Percentiles rank a stretch among this genome's conserved stretches.
These are phyloP conservation scores for Globicephala melas DNA, from an alignment of 2,113 vertebrate species.

Conservation along the genomic window DNA sequence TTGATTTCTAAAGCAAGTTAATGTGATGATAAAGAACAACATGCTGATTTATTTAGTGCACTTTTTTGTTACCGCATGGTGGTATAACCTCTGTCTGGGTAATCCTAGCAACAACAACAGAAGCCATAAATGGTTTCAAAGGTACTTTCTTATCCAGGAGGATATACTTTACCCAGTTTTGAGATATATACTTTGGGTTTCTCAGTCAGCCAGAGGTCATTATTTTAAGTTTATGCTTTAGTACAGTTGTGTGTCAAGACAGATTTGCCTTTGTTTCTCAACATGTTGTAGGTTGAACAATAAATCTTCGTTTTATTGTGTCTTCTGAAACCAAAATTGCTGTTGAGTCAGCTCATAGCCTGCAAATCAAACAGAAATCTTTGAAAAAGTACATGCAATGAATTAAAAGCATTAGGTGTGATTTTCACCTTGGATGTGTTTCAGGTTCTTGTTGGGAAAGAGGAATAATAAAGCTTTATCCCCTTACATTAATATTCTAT, in stretches of 20 bases:
- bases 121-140: constrained; percentile 7
- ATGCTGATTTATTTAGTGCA: not conserved
- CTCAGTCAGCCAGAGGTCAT: not conserved
- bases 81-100: not conserved
- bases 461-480: not conserved
- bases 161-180: not conserved
- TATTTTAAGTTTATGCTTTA: constrained; percentile 11
- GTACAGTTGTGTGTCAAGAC: not conserved
- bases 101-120: not conserved
- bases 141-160: not conserved
- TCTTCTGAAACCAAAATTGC: constrained; percentile 31
- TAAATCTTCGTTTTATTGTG: constrained; percentile 52
- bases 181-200: not conserved
- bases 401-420: not conserved
- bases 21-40: not conserved
- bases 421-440: constrained; percentile 1
- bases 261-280: not conserved
- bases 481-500: not conserved
- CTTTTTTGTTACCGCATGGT: not conserved
- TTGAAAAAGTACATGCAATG: not conserved
- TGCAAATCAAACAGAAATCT: constrained; percentile 13
- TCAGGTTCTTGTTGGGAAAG: not conserved
- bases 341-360: constrained; percentile 27
- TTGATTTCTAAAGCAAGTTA: not conserved
- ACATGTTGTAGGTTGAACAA: not conserved